Evolutionary conservation across 2,113 vertebrate species (phyloP).

Genomic region (Loxodonta africana): DNA sequence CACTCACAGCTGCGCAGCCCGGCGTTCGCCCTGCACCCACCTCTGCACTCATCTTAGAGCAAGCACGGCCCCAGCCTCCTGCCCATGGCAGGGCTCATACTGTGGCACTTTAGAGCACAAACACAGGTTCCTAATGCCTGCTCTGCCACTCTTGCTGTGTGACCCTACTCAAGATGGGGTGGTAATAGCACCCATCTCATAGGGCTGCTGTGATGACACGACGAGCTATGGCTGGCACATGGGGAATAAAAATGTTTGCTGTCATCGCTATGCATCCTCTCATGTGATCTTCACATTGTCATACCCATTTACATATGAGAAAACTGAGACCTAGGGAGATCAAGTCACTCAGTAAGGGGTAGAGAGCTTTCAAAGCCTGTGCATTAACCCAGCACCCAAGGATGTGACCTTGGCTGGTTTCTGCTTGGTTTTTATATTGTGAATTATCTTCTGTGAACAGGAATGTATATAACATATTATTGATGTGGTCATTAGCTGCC

Average conservation of each 20-base stretch:
- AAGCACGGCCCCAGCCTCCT: background rate
- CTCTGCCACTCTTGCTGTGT: background rate
- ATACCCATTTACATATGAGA: background rate
- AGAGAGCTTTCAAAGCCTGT: background rate
- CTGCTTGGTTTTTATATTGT: constrained; percentile 21
- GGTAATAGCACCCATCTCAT: background rate
- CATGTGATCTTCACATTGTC: background rate
- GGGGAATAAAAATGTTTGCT: background rate
- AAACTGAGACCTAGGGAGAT: background rate
- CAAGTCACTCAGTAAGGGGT: background rate
- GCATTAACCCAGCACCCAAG: background rate
- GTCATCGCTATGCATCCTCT: background rate
- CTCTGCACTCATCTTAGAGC: background rate
- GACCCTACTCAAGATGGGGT: background rate
- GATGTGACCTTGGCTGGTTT: background rate
- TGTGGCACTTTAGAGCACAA: background rate
- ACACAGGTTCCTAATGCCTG: background rate
- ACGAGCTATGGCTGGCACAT: too few species aligned
- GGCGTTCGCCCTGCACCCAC: background rate
- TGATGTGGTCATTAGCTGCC: background rate
- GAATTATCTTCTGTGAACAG: constrained; percentile 10
- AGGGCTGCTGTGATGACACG: background rate
- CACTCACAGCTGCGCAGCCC: background rate
- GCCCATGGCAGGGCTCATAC: background rate
- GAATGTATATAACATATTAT: background rate